These are phyloP conservation scores for Amblyjoppa fuscipennis DNA, from an alignment of 2,888 invertebrate genomes.

Conservation along the genomic window DNA sequence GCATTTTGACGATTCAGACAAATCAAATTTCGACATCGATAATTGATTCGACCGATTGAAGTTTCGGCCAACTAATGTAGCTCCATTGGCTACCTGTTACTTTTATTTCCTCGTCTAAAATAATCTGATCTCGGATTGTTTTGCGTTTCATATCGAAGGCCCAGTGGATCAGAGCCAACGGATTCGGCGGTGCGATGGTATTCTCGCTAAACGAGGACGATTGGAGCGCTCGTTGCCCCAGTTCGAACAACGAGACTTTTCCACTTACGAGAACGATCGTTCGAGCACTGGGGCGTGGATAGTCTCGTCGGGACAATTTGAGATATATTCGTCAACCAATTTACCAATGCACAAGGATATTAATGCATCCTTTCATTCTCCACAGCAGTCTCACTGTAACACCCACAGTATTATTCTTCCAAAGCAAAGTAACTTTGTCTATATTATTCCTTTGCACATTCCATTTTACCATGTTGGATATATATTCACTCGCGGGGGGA, in stretches of 20 bases:
- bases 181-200: conserved; percentile 93
- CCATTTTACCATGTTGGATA: background rate
- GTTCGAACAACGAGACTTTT: conserved; percentile 78
- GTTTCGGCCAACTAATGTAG: background rate
- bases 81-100: background rate
- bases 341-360: background rate
- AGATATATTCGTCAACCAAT: background rate
- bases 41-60: no score
- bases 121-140: background rate
- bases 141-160: conserved; percentile 82
- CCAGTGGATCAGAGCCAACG: conserved; percentile 88
- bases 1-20: no score
- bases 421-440: background rate
- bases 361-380: background rate
- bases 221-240: conserved; percentile 87
- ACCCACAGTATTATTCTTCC: conserved; percentile 3
- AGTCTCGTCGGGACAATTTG: background rate
- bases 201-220: conserved; percentile 94
- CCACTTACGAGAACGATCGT: conserved; percentile 83
- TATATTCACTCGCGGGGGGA: background rate
- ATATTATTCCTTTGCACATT: conserved; percentile 13
- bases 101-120: conserved; percentile 27
- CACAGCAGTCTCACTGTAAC: background rate
- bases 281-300: conserved; percentile 32
- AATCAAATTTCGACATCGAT: no score